Percentiles rank a stretch among this genome's conserved stretches.
phyloP scores from a whole-genome alignment of 1,140 invertebrate genomes.

The Diabrotica undecimpunctata region DNA sequence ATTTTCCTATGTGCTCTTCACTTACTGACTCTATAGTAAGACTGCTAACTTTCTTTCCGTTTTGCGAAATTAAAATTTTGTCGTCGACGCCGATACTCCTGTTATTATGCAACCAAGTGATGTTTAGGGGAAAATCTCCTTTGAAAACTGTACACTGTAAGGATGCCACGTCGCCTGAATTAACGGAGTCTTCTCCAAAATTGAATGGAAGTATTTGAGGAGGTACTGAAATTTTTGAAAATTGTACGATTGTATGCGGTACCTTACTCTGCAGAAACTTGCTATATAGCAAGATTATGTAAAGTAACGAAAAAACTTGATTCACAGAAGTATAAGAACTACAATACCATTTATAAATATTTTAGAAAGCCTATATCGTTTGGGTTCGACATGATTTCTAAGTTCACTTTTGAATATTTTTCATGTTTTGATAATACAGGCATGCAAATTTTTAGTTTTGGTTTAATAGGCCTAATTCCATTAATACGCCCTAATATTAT shows the following conservation, averaged over 20 bases:
- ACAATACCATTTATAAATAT: too few relatives aligned
- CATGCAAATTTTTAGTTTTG: too few relatives aligned
- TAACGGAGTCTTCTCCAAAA: slow-evolving; percentile 59
- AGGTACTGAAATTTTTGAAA: slow-evolving; percentile 16
- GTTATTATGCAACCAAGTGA: slow-evolving; percentile 61
- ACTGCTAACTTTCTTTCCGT: slow-evolving; percentile 54
- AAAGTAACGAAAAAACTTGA: too few relatives aligned
- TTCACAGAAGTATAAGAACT: too few relatives aligned
- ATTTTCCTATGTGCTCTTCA: slow-evolving; percentile 57
- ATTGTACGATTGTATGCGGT: not conserved
- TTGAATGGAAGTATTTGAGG: slow-evolving; percentile 43
- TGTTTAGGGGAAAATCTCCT: slow-evolving; percentile 64
- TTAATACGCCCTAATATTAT: too few relatives aligned
- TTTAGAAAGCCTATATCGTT: too few relatives aligned
- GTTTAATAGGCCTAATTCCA: too few relatives aligned
- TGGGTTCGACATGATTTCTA: too few relatives aligned
- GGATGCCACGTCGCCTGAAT: slow-evolving; percentile 61
- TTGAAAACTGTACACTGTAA: slow-evolving; percentile 60
- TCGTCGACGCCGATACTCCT: slow-evolving; percentile 26
- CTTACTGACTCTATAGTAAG: slow-evolving; percentile 57
- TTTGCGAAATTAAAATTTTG: slow-evolving; percentile 44
- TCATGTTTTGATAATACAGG: too few relatives aligned
- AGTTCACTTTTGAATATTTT: too few relatives aligned
- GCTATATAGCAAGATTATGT: too few relatives aligned
- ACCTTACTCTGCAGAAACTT: too few relatives aligned